Evolutionary conservation across 2,113 vertebrate species (phyloP).

Genomic region (Mungos mungo): DNA sequence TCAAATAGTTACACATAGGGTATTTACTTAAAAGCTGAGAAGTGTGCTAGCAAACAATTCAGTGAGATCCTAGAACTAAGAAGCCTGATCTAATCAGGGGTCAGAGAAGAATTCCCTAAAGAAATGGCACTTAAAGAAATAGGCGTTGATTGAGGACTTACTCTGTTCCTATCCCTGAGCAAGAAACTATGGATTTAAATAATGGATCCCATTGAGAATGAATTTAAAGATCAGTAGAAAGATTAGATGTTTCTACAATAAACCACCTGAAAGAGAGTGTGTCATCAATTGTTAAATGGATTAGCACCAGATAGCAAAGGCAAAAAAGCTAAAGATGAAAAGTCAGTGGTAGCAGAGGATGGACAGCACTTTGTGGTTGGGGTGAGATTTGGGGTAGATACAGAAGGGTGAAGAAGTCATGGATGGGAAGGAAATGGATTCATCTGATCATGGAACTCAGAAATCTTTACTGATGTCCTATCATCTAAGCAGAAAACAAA

Average conservation of each 20-base stretch:
- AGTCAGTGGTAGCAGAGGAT: background rate
- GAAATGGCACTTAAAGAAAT: background rate
- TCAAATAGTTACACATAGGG: background rate
- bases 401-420: background rate
- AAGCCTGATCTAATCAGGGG: background rate
- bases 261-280: constrained; percentile 18
- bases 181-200: background rate
- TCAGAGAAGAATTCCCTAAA: background rate
- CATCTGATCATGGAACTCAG: background rate
- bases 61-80: background rate
- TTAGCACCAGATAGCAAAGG: background rate
- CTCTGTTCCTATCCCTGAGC: background rate
- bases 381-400: background rate
- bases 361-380: background rate
- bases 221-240: background rate
- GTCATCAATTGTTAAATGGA: background rate
- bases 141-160: background rate
- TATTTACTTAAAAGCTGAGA: background rate
- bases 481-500: background rate
- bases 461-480: background rate
- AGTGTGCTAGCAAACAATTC: background rate
- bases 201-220: background rate
- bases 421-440: background rate
- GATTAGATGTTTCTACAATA: background rate
- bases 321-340: background rate